phyloP scores from a whole-genome alignment of 2,888 invertebrate species.

The Vanessa cardui region DNA sequence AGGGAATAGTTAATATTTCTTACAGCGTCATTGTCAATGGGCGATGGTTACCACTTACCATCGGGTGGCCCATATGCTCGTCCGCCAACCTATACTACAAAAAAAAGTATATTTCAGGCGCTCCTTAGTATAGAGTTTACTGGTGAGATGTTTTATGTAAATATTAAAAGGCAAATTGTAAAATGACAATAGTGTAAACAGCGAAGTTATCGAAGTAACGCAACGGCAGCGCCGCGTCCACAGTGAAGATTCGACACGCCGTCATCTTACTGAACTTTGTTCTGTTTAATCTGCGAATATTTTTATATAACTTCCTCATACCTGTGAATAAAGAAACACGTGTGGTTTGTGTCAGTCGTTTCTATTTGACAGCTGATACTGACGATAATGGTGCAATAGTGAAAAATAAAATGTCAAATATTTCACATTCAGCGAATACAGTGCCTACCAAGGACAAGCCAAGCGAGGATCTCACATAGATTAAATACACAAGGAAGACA shows the following conservation, averaged over 20 bases:
- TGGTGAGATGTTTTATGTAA: no score
- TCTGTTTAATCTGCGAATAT: slow-evolving; percentile 41
- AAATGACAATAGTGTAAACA: slow-evolving; percentile 48
- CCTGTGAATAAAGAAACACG: neutral
- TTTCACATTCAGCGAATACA: no score
- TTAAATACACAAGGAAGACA: no score
- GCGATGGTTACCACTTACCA: no score
- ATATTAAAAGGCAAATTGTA: slow-evolving; percentile 51
- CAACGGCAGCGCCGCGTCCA: slow-evolving; percentile 47
- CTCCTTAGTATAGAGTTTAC: neutral
- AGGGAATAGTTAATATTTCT: no score
- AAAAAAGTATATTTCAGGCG: no score
- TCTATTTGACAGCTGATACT: neutral
- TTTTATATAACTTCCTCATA: slow-evolving; percentile 39
- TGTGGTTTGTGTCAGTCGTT: neutral
- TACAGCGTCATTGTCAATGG: no score
- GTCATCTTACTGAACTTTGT: slow-evolving; percentile 44
- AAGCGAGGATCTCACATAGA: no score
- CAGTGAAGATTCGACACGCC: slow-evolving; percentile 45
- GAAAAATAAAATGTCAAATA: no score
- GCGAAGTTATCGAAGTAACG: slow-evolving; percentile 41
- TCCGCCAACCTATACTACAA: no score
- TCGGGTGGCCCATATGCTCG: no score
- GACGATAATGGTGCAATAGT: neutral
- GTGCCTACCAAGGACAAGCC: no score